phyloP scores from a whole-genome alignment of 2,797 vertebrate genomes.

The Galaxias olidus region DNA sequence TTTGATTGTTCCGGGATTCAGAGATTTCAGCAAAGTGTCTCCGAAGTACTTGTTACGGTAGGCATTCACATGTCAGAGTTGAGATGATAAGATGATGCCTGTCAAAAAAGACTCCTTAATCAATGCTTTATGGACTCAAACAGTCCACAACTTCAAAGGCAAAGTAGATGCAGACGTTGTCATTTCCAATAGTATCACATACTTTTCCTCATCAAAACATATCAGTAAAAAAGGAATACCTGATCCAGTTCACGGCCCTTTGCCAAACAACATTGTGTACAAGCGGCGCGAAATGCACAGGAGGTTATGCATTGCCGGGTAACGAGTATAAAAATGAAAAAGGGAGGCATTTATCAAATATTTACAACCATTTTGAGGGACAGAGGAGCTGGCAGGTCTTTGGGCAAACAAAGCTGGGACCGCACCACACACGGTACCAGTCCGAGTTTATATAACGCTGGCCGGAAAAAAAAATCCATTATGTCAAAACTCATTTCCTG shows the following conservation, averaged over 20 bases:
- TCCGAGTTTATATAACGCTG: slow-evolving; percentile 68
- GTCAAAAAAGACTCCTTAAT: slow-evolving; percentile 31
- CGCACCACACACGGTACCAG: slow-evolving; percentile 48
- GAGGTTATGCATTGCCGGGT: slow-evolving; percentile 12
- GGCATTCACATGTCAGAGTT: slow-evolving; percentile 34
- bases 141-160: slow-evolving; percentile 24
- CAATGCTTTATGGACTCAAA: slow-evolving; percentile 36
- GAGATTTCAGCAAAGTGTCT: slow-evolving; percentile 27
- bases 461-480: slow-evolving; percentile 81
- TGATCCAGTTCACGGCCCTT: slow-evolving; percentile 1
- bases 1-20: slow-evolving; percentile 55
- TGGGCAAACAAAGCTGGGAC: slow-evolving; percentile 65
- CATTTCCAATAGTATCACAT: not conserved
- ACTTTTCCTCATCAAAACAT: slow-evolving; percentile 10
- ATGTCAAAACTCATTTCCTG: slow-evolving; percentile 84
- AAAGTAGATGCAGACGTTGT: slow-evolving; percentile 28
- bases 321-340: slow-evolving; percentile 29
- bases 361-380: slow-evolving; percentile 58
- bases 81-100: slow-evolving; percentile 48
- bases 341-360: slow-evolving; percentile 41
- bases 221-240: slow-evolving; percentile 3
- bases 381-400: slow-evolving; percentile 47
- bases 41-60: slow-evolving; percentile 39
- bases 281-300: no score
- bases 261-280: no score